A percentile compares a stretch with the other conserved stretches of the same genome.
phyloP scores from a whole-genome alignment of 35 echinoderm and acorn worm species.

The Heliocidaris erythrogramma region DNA sequence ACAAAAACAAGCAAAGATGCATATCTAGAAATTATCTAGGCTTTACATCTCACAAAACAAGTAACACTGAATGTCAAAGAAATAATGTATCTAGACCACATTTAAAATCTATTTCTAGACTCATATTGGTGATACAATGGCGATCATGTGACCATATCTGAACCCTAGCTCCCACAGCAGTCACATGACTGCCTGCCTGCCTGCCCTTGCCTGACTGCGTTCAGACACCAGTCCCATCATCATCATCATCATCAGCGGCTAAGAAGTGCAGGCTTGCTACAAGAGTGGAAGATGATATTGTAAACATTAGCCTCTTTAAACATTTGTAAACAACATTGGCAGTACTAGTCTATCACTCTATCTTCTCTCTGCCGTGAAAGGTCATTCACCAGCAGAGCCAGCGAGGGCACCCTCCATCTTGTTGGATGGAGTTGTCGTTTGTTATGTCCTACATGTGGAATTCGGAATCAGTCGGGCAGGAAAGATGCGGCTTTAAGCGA shows the following conservation, averaged over 20 bases:
- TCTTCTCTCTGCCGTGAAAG: background rate
- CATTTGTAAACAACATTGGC: conserved; percentile 11
- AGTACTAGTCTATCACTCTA: background rate
- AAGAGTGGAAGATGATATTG: conserved; percentile 11
- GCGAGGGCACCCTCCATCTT: background rate
- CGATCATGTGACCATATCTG: background rate
- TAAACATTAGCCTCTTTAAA: conserved; percentile 5
- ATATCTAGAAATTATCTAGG: background rate
- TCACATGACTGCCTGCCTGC: conserved; percentile 5
- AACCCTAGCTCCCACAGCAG: background rate
- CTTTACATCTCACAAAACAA: too few species aligned
- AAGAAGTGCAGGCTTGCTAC: background rate
- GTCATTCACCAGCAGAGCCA: background rate
- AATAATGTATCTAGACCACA: background rate
- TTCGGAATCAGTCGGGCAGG: too few species aligned
- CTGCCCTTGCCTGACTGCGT: background rate
- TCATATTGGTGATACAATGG: background rate
- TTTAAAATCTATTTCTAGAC: background rate
- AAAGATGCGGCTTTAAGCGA: too few species aligned
- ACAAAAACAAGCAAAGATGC: background rate
- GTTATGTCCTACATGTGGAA: too few species aligned
- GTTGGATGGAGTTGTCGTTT: too few species aligned
- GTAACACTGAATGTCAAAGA: background rate
- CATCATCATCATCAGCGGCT: background rate
- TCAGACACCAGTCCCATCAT: background rate